Conservation (phyloP, 2,888 invertebrate genomes). For the Tetragnatha montana region DNA sequence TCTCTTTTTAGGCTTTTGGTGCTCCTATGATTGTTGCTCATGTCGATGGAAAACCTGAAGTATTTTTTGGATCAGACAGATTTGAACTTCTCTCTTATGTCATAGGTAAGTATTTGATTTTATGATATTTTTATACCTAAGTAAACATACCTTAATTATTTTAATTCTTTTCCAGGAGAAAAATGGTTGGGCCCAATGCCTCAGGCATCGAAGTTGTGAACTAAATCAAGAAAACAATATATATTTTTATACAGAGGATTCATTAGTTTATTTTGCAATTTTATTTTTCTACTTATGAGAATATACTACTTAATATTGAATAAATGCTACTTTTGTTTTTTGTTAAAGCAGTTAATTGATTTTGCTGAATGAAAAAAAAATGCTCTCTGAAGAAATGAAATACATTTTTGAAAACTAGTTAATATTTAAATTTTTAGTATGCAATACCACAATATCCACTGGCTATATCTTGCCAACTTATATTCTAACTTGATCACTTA, state of each 20-base stretch:
- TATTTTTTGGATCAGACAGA: slow-evolving; percentile 77
- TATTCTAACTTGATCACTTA: too few relatives aligned
- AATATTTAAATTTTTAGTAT: too few relatives aligned
- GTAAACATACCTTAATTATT: neutral
- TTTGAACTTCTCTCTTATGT: slow-evolving; percentile 76
- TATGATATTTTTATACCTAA: slow-evolving; percentile 1
- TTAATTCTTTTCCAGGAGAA: slow-evolving; percentile 32
- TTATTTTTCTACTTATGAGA: too few relatives aligned
- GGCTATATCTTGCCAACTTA: too few relatives aligned
- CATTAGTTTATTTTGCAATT: too few relatives aligned
- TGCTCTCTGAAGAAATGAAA: too few relatives aligned
- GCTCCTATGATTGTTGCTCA: slow-evolving; percentile 76
- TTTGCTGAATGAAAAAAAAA: too few relatives aligned
- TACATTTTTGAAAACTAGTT: too few relatives aligned
- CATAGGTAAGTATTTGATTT: slow-evolving; percentile 74
- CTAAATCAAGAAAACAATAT: neutral
- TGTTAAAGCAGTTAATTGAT: too few relatives aligned
- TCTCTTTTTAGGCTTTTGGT: slow-evolving; percentile 76
- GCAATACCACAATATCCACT: too few relatives aligned
- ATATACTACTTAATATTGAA: too few relatives aligned
- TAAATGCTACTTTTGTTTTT: too few relatives aligned
- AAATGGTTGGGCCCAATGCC: slow-evolving; percentile 49
- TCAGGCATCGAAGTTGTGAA: slow-evolving; percentile 32
- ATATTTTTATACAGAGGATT: neutral
- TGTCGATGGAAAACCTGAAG: slow-evolving; percentile 73